A percentile compares a stretch with the other conserved stretches of the same genome.
phyloP scores from a whole-genome alignment of 2,113 vertebrate genomes.

The Triplophysa rosa region DNA sequence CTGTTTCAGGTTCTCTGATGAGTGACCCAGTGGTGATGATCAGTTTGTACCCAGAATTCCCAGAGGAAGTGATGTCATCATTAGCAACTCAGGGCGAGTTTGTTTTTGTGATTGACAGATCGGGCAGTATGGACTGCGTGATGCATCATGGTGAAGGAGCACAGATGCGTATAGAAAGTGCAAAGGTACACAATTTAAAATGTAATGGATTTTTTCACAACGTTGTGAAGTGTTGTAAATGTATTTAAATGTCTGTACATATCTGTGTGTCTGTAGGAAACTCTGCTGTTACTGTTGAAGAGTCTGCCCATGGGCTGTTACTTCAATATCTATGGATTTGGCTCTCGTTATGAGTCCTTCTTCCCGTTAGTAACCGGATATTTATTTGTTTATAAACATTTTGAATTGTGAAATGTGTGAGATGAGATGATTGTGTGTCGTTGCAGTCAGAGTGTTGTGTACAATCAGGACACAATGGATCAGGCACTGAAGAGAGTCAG shows the following conservation, averaged over 20 bases:
- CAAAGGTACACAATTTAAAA: conserved; percentile 78
- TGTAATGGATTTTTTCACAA: too few species aligned
- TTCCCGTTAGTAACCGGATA: conserved; percentile 75
- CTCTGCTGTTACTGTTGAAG: conserved; percentile 79
- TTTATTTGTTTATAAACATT: too few species aligned
- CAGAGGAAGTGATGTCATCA: conserved; percentile 62
- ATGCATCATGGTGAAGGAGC: conserved; percentile 27
- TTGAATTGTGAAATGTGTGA: background rate
- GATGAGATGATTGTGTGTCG: conserved; percentile 2
- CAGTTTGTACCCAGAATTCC: conserved; percentile 80
- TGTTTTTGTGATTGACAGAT: conserved; percentile 82
- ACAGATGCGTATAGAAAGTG: conserved; percentile 70
- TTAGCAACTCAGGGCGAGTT: conserved; percentile 73
- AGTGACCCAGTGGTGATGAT: conserved; percentile 78
- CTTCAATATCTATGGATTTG: conserved; percentile 80
- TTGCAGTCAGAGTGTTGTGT: conserved; percentile 78
- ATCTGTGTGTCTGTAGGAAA: conserved; percentile 66
- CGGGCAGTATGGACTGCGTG: conserved; percentile 72
- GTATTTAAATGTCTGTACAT: background rate
- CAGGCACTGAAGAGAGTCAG: conserved; percentile 70
- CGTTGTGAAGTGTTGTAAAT: too few species aligned
- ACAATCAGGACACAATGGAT: conserved; percentile 77
- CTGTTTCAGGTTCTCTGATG: conserved; percentile 65
- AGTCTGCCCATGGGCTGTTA: conserved; percentile 81
- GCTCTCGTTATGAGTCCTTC: conserved; percentile 71